A percentile compares a stretch with the other conserved stretches of the same genome.
Evolutionary conservation across 2,888 invertebrate species (phyloP).

Genomic region (Nematopogon swammerdamellus): DNA sequence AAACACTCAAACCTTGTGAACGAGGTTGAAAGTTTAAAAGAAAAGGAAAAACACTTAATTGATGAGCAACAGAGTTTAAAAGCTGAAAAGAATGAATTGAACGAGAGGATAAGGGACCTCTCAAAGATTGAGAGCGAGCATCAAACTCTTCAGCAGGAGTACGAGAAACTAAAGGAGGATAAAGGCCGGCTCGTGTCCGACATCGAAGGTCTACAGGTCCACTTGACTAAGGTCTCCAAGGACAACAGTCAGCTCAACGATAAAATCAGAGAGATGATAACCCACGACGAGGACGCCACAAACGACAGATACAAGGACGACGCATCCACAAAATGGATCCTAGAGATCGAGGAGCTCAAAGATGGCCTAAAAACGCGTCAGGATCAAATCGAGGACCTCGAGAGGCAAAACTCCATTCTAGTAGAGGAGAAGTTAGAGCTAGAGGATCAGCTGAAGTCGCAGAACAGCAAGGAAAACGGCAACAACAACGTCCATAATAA

Average conservation of each 20-base stretch:
- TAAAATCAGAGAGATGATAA: conserved; percentile 40
- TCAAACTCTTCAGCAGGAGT: conserved; percentile 21
- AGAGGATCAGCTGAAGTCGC: conserved; percentile 43
- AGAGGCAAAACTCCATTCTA: conserved; percentile 40
- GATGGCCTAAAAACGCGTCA: conserved; percentile 25
- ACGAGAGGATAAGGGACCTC: conserved; percentile 14
- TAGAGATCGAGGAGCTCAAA: conserved; percentile 17
- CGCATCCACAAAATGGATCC: conserved; percentile 4
- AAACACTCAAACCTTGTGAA: not conserved
- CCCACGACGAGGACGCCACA: conserved; percentile 32
- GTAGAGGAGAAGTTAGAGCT: conserved; percentile 49
- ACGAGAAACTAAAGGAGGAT: conserved; percentile 35
- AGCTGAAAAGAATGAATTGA: conserved; percentile 9
- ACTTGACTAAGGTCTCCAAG: conserved; percentile 47
- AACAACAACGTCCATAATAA: conserved; percentile 12
- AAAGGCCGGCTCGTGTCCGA: conserved; percentile 41
- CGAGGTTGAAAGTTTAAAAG: not conserved
- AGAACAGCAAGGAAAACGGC: conserved; percentile 21
- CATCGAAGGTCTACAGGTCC: conserved; percentile 44
- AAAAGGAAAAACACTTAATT: not conserved
- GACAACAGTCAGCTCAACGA: conserved; percentile 47
- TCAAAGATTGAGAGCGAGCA: conserved; percentile 15
- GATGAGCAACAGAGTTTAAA: not conserved
- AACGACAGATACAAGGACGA: conserved; percentile 17
- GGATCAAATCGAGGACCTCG: conserved; percentile 40